Evolutionary conservation across 2,113 vertebrate genomes (phyloP).

Genomic region (Lonchura striata): DNA sequence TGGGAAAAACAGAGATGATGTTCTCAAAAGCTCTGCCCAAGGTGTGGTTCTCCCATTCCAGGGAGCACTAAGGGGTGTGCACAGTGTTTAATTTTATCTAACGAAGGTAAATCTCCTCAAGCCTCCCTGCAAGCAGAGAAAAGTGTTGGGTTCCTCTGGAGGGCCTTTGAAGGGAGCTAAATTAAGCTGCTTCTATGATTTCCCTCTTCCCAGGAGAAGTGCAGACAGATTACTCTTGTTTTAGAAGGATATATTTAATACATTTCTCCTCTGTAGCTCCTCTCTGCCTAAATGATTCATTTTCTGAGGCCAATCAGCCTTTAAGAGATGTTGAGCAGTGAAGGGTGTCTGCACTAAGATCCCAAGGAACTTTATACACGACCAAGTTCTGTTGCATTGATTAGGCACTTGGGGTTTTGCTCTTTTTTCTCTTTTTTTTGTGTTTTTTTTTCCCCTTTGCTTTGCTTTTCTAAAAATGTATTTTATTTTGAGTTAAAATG

Average conservation of each 20-base stretch:
- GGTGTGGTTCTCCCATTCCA: neutral
- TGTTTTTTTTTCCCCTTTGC: rapidly evolving
- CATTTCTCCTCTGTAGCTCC: neutral
- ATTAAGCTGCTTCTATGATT: neutral
- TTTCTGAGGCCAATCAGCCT: neutral
- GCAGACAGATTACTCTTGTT: neutral
- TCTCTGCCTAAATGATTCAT: neutral
- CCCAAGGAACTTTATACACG: neutral
- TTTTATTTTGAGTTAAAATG: neutral
- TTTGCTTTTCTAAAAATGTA: neutral
- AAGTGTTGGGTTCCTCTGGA: neutral
- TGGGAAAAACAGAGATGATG: neutral
- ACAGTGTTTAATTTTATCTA: neutral
- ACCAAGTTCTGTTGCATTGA: neutral
- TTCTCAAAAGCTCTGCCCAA: neutral
- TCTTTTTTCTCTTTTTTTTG: neutral
- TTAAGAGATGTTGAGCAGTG: neutral
- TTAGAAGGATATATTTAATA: neutral
- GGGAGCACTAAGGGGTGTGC: neutral
- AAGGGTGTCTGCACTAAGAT: neutral
- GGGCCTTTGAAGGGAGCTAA: neutral
- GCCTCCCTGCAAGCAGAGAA: neutral
- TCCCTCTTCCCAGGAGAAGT: neutral
- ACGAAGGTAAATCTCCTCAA: neutral
- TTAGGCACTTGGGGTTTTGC: neutral